Evolutionary conservation across 2,797 vertebrate genomes (phyloP), one percentile per base, ranked within the genome.

Genomic region (Falco naumanni): DNA sequence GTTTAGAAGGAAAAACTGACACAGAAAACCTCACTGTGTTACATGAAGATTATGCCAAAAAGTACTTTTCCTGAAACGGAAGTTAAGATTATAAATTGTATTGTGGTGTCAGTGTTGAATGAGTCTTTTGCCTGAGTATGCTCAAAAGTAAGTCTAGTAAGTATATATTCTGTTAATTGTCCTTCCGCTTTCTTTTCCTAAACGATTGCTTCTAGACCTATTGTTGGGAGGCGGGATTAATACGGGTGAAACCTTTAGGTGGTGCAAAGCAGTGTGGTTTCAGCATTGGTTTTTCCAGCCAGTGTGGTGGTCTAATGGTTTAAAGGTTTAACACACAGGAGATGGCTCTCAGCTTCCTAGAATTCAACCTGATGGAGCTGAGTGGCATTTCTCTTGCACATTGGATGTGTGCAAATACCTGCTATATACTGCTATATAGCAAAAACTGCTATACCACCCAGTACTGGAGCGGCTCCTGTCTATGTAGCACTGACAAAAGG

Each of bases 1-100:
- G 54, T 95, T 95, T 90, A 95, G 95, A 84, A 37, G 43, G 66
- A 26, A 89, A 89, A 91, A 69, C 34, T 70, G 70, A 63, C 82
- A 71, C 0, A 77, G 59, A 93, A 72, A 53, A 82, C 65, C 60
- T 47, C 39, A n/a, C 20, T 56, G 18, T 83, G 12, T 88, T 93
- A 37, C 37, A 57, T 72, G 54, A 66, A 48, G 50, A 10, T 28
- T 78, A 29, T 78, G 77, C 88, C 85, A 87, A 59, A 84, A 95
- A 87, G 37, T 79, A 66, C 84, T 88, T 86, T 50, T 95, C 7
- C 56, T 92, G 48, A 79, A 94, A 90, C 51, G 81, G 54, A 75
- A 78, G 21, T 45, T 76, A 61, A 76, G 43, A 71, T 89, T 39
- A 34, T 71, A 72, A 82, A 74, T 64, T 85, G 76, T 78, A 25